A percentile compares a stretch with the other conserved stretches of the same genome.
Conservation (phyloP, 2,797 vertebrate species). For the Hippocampus kuda region DNA sequence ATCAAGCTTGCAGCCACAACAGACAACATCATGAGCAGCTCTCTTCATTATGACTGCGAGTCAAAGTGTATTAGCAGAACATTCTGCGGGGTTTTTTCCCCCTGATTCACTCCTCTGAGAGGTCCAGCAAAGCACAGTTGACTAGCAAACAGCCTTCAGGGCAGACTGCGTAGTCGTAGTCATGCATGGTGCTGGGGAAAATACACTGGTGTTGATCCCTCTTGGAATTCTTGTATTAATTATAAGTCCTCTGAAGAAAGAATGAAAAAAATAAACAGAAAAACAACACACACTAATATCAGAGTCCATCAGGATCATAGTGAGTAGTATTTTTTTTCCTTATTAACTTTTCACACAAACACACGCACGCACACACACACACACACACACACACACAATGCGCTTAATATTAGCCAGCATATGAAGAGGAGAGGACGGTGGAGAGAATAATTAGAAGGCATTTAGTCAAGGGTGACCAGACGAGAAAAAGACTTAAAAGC, state of each 20-base stretch:
- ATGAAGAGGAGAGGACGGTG: neutral
- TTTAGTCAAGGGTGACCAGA: neutral
- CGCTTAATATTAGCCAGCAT: neutral
- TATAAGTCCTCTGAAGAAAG: neutral
- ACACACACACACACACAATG: neutral
- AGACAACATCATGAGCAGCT: slow-evolving; percentile 50
- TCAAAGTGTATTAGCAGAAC: slow-evolving; percentile 40
- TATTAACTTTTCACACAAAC: neutral
- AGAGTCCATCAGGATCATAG: no score
- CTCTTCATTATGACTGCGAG: slow-evolving; percentile 32
- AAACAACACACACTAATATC: neutral
- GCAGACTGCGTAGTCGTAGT: slow-evolving; percentile 3
- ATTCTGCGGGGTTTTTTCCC: slow-evolving; percentile 8
- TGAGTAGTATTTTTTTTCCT: no score
- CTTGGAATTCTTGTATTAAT: neutral
- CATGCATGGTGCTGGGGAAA: slow-evolving; percentile 12
- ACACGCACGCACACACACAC: no score
- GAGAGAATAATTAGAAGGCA: neutral
- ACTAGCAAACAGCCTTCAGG: slow-evolving; percentile 25
- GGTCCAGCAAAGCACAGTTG: slow-evolving; percentile 19
- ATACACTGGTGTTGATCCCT: neutral
- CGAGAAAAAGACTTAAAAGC: slow-evolving; percentile 2
- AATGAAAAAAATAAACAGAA: no score
- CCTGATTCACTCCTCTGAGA: slow-evolving; percentile 36
- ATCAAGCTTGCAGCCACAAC: slow-evolving; percentile 44